These are phyloP conservation scores for Danio albolineatus DNA, from an alignment of 2,797 vertebrate species.

Conservation along the genomic window DNA sequence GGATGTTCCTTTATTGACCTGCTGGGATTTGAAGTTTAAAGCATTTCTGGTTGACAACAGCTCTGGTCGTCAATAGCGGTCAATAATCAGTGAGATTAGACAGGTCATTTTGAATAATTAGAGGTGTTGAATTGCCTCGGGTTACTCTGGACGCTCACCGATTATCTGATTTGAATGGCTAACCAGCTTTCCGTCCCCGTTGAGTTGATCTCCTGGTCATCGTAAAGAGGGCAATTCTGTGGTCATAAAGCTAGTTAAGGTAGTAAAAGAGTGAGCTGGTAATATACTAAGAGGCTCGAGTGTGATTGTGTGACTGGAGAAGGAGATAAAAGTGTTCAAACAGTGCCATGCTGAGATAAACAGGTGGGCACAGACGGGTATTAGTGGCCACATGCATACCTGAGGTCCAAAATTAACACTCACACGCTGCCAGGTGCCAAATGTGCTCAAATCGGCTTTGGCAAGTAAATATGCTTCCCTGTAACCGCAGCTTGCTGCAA, in stretches of 20 bases:
- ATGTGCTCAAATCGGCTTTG: conserved; percentile 4
- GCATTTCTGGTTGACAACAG: background rate
- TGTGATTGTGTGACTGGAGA: background rate
- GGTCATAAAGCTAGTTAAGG: background rate
- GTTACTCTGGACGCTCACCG: background rate
- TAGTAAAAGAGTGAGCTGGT: background rate
- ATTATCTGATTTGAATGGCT: conserved; percentile 18
- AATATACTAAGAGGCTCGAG: background rate
- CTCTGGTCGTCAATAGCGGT: conserved; percentile 23
- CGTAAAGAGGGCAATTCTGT: background rate
- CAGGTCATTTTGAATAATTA: conserved; percentile 14
- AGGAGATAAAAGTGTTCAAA: conserved; percentile 7
- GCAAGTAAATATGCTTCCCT: background rate
- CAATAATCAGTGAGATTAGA: conserved; percentile 22
- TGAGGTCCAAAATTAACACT: conserved; percentile 8
- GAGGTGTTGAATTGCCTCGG: background rate
- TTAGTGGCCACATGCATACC: background rate
- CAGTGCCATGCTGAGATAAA: conserved; percentile 15
- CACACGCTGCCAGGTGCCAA: background rate
- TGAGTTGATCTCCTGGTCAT: background rate
- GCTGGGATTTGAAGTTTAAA: background rate
- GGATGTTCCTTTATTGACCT: conserved; percentile 8
- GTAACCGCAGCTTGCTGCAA: background rate
- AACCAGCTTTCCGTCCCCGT: background rate
- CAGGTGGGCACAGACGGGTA: conserved; percentile 22